Conservation (phyloP, 1,140 invertebrate species). For the Asbolus verrucosus region DNA sequence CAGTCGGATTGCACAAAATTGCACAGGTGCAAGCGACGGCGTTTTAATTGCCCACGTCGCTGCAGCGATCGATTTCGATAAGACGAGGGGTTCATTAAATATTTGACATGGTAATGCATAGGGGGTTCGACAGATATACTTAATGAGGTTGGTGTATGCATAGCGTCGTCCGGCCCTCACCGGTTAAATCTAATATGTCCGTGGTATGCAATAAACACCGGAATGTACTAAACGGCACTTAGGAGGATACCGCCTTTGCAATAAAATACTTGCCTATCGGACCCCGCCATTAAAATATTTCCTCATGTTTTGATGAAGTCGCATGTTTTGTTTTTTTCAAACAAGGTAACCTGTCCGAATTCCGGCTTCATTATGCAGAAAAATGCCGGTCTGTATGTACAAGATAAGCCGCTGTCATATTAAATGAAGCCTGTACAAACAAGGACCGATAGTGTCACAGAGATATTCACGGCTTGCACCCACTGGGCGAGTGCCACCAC, state of each 20-base stretch:
- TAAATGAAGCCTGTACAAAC: constrained; percentile 46
- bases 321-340: neutral
- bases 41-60: too few species aligned
- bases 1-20: too few species aligned
- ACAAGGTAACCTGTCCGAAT: constrained; percentile 5
- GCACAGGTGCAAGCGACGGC: too few species aligned
- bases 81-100: constrained; percentile 28
- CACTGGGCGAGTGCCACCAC: constrained; percentile 1
- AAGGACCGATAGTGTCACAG: constrained; percentile 39
- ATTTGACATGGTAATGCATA: constrained; percentile 15
- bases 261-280: constrained; percentile 37
- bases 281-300: constrained; percentile 34
- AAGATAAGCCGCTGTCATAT: constrained; percentile 42
- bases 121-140: constrained; percentile 8
- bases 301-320: constrained; percentile 4
- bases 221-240: constrained; percentile 43
- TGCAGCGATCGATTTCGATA: too few species aligned
- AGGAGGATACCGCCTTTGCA: constrained; percentile 29
- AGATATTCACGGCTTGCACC: neutral
- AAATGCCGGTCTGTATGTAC: constrained; percentile 26
- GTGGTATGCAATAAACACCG: constrained; percentile 47
- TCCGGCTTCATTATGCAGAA: constrained; percentile 19
- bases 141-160: constrained; percentile 49
- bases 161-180: constrained; percentile 37
- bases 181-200: constrained; percentile 43